Base-by-base conservation (phyloP, 2,888 invertebrate genomes). In the Priocnemis perturbator region DNA sequence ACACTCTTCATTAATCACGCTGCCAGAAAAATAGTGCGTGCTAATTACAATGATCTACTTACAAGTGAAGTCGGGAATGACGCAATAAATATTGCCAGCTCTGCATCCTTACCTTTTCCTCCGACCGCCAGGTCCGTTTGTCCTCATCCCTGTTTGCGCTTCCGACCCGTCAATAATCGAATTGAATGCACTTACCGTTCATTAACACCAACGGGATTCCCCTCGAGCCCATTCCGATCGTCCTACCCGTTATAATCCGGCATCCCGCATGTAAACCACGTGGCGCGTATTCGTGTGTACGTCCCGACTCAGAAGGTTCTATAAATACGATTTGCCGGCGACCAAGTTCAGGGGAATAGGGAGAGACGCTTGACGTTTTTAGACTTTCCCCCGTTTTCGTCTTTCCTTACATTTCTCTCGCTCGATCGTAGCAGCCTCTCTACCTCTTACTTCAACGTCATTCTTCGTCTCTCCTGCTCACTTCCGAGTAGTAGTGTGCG, bases 281-380 rank as follows among this genome's bases (percentile, higher is more conserved):
- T 80, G 79, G 78, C 69, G 62, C 45, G 47, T 60, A 58, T 37
- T 23, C 59, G 55, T 55, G 45, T 48, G 52, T 60, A 23, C 58
- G 60, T 64, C 53, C 44, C 23, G 60, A 50, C 66, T 61, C 52
- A 67, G 64, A 67, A 71, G 69, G 57, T 74, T 81, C 84, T 85
- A 86, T 83, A 82, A 84, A 85, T 85, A 86, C 77, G 75, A 75
- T 77, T 73, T 81, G 77, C 64, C 62, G 78, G 77, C 74, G 76
- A 81, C 81, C 86, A 87, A 86, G 86, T 86, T 87, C 86, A 86
- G 85, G 84, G 86, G 85, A 82, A 85, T 73, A 72, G 76, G 77
- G 81, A 79, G 77, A 69, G 73, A 64, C 67, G 71, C 44, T 19
- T 58, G 77, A 70, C 76, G 81, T 78, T 85, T 85, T 85, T 83